phyloP scores from a whole-genome alignment of 1,140 invertebrate species.

The Listronotus oregonensis region DNA sequence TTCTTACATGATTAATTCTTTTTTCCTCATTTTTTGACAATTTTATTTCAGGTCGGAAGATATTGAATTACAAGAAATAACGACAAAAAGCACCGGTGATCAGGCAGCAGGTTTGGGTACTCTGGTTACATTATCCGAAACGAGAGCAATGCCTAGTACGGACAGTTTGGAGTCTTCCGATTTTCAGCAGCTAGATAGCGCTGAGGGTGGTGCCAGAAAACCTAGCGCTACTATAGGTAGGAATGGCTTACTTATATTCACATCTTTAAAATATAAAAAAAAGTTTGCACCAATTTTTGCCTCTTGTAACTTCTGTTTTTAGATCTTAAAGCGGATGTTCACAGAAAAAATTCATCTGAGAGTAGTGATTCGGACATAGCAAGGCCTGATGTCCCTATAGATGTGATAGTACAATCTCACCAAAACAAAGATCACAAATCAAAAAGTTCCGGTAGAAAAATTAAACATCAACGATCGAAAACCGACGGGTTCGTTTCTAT shows the following conservation, averaged over 20 bases:
- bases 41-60: slow-evolving; percentile 66
- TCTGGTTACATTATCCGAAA: slow-evolving; percentile 34
- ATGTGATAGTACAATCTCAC: neutral
- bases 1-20: no score
- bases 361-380: slow-evolving; percentile 63
- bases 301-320: slow-evolving; percentile 7
- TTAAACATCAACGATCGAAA: slow-evolving; percentile 37
- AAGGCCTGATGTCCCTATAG: neutral
- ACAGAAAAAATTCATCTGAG: slow-evolving; percentile 88
- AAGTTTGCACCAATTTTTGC: no score
- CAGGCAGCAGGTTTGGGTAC: slow-evolving; percentile 13
- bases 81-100: slow-evolving; percentile 3
- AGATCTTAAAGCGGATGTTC: slow-evolving; percentile 91
- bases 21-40: no score
- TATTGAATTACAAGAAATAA: slow-evolving; percentile 77
- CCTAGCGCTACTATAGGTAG: slow-evolving; percentile 71
- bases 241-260: slow-evolving; percentile 1
- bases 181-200: slow-evolving; percentile 60
- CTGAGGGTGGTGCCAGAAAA: slow-evolving; percentile 41
- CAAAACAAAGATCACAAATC: slow-evolving; percentile 7
- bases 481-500: slow-evolving; percentile 38
- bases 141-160: slow-evolving; percentile 45
- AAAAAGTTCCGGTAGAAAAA: slow-evolving; percentile 16
- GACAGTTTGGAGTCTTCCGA: slow-evolving; percentile 67
- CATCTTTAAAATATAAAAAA: no score